Evolutionary conservation across 2,113 vertebrate species (phyloP).

Genomic region (Phylloscopus trochiloides): DNA sequence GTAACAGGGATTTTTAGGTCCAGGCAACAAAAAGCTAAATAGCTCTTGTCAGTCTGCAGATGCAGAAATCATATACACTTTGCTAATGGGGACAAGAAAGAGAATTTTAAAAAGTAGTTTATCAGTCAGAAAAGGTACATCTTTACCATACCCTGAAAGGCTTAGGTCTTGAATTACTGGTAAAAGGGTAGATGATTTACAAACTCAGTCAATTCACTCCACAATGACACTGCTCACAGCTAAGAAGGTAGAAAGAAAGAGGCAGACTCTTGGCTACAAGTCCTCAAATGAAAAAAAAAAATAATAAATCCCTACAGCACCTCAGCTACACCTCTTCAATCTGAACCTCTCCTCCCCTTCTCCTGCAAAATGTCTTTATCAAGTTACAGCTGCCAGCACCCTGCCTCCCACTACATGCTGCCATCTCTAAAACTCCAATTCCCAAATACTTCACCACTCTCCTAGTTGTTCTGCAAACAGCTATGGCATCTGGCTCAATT

Average conservation of each 20-base stretch:
- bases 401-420: neutral
- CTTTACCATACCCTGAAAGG: neutral
- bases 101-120: neutral
- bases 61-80: neutral
- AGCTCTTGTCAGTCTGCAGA: neutral
- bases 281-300: neutral
- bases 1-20: neutral
- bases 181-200: neutral
- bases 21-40: neutral
- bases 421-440: neutral
- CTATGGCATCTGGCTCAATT: constrained; percentile 16
- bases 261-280: neutral
- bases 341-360: neutral
- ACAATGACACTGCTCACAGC: neutral
- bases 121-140: neutral
- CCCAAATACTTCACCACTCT: neutral
- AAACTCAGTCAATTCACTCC: neutral
- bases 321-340: neutral
- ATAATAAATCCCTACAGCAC: neutral
- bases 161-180: neutral
- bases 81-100: neutral
- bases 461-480: neutral
- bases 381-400: neutral
- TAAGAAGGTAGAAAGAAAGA: neutral
- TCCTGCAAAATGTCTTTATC: neutral